Conservation (phyloP, 2,888 invertebrate species). For the Aleiodes alternator region DNA sequence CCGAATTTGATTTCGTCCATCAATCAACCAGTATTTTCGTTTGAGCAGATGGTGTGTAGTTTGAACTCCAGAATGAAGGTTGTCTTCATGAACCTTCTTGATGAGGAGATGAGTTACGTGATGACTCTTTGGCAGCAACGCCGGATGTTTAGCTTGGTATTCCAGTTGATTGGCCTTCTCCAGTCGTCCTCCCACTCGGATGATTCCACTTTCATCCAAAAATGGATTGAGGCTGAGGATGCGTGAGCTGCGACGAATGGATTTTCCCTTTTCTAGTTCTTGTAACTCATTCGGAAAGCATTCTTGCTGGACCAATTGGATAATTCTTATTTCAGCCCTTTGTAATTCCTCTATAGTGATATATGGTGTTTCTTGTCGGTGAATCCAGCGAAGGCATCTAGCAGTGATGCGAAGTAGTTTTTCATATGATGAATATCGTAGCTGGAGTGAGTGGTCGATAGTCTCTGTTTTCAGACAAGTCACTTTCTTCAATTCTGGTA, state of each 20-base stretch:
- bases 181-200: conserved; percentile 53
- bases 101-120: conserved; percentile 37
- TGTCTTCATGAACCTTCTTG: conserved; percentile 20
- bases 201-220: conserved; percentile 51
- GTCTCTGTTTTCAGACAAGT: conserved; percentile 37
- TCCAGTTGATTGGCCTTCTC: conserved; percentile 26
- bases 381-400: conserved; percentile 39
- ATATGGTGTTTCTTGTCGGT: not conserved
- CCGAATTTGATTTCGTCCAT: conserved; percentile 44
- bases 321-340: conserved; percentile 6
- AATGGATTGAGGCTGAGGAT: conserved; percentile 52
- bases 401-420: conserved; percentile 44
- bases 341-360: conserved; percentile 29
- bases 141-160: conserved; percentile 4
- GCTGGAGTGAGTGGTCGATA: conserved; percentile 9
- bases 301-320: conserved; percentile 34
- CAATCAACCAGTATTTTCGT: conserved; percentile 48
- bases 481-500: conserved; percentile 41
- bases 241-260: conserved; percentile 48
- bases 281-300: conserved; percentile 35
- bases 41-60: conserved; percentile 46
- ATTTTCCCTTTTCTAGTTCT: conserved; percentile 14
- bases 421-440: conserved; percentile 37
- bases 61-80: conserved; percentile 50
- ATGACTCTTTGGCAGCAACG: conserved; percentile 31